These are phyloP conservation scores for Aphis gossypii DNA, from an alignment of 1,140 invertebrate genomes.

Conservation along the genomic window DNA sequence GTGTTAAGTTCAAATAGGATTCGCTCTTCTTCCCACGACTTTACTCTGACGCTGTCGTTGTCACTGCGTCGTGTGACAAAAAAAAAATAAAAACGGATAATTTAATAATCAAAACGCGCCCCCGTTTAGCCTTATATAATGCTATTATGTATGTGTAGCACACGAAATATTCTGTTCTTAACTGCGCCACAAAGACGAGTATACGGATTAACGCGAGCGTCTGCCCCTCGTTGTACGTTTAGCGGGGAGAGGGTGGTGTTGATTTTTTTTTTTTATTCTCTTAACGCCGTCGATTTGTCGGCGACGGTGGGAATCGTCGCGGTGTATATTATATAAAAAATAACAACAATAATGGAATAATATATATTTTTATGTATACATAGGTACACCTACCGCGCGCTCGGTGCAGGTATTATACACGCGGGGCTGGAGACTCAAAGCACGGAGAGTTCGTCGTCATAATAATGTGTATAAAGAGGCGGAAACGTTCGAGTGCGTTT, in stretches of 20 bases:
- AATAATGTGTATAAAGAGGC: slow-evolving; percentile 35
- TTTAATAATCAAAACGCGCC: background rate
- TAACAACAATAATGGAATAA: background rate
- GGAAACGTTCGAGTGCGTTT: slow-evolving; percentile 41
- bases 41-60: no score
- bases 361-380: background rate
- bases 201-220: background rate
- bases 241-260: background rate
- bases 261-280: background rate
- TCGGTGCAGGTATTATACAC: background rate
- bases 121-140: background rate
- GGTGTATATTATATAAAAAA: background rate
- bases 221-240: background rate
- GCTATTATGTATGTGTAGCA: background rate
- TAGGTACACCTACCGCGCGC: background rate
- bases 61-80: no score
- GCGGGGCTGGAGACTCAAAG: background rate
- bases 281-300: background rate
- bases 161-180: background rate
- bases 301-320: background rate
- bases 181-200: background rate
- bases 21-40: no score
- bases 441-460: background rate
- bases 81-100: background rate
- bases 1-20: no score